Evolutionary conservation across 2,113 vertebrate genomes (phyloP).

Genomic region (Pomatostomus ruficeps): DNA sequence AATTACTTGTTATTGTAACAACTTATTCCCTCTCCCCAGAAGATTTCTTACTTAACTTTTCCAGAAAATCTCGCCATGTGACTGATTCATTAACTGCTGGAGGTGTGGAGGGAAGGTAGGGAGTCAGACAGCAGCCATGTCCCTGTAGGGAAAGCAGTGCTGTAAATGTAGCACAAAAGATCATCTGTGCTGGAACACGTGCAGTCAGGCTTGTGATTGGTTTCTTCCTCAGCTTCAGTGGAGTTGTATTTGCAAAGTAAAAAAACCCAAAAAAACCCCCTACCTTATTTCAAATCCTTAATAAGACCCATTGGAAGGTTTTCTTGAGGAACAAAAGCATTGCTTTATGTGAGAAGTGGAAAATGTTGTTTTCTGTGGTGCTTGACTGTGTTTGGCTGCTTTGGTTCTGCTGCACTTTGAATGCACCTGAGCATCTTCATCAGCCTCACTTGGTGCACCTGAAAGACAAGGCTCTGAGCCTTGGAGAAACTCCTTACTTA

Average conservation of each 20-base stretch:
- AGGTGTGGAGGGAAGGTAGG: neutral
- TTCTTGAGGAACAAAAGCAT: neutral
- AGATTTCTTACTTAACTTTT: conserved; percentile 22
- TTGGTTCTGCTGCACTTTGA: neutral
- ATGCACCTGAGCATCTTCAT: neutral
- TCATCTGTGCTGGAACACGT: neutral
- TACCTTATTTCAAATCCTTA: neutral
- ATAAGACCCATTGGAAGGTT: neutral
- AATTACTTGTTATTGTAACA: conserved; percentile 64
- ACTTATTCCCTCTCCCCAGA: conserved; percentile 50
- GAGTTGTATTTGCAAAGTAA: neutral
- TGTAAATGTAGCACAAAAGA: neutral
- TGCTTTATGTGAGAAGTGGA: neutral
- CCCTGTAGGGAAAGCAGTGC: neutral
- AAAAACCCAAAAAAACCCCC: neutral
- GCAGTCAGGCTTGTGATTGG: neutral
- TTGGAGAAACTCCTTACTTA: neutral
- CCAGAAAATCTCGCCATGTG: neutral
- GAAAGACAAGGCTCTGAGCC: neutral
- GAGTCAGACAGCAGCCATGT: neutral
- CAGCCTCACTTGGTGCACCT: neutral
- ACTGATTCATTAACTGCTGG: conserved; percentile 11
- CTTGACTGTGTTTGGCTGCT: neutral
- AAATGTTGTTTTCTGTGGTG: neutral
- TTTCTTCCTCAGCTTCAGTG: conserved; percentile 19